Conservation (phyloP, 2,113 vertebrate genomes). For the Menidia beryllina region DNA sequence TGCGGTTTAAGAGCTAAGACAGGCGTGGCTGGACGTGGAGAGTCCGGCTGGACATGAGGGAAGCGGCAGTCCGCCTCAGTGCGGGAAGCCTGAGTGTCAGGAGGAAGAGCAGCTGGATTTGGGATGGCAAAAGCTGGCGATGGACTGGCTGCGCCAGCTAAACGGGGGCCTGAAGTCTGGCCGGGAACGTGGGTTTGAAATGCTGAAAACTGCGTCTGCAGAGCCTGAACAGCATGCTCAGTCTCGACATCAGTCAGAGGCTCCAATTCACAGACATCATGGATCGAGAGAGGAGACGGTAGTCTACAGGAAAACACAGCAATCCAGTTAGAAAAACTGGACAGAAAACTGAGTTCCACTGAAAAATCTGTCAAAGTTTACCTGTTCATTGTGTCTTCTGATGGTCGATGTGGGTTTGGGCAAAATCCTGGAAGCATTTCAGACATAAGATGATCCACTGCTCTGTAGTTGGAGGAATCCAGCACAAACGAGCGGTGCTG, state of each 20-base stretch:
- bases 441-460: slow-evolving; percentile 80
- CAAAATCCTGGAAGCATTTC: slow-evolving; percentile 76
- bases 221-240: slow-evolving; percentile 52
- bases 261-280: slow-evolving; percentile 59
- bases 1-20: slow-evolving; percentile 36
- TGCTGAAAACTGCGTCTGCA: slow-evolving; percentile 42
- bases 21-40: slow-evolving; percentile 45
- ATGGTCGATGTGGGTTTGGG: slow-evolving; percentile 29
- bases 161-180: neutral
- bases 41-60: neutral
- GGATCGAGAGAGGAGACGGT: slow-evolving; percentile 20
- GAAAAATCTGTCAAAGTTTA: slow-evolving; percentile 26
- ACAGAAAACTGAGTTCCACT: neutral
- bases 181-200: slow-evolving; percentile 3
- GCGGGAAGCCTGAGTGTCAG: slow-evolving; percentile 7
- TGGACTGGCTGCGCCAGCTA: slow-evolving; percentile 1
- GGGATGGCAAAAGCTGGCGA: slow-evolving; percentile 6
- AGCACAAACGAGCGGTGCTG: slow-evolving; percentile 81
- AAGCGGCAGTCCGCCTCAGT: slow-evolving; percentile 2
- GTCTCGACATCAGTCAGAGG: slow-evolving; percentile 58
- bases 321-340: neutral
- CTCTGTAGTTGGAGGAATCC: slow-evolving; percentile 74
- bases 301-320: slow-evolving; percentile 42
- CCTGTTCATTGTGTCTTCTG: slow-evolving; percentile 49
- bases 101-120: slow-evolving; percentile 3